Conservation (phyloP, 2,797 vertebrate species). For the Falco berigora region DNA sequence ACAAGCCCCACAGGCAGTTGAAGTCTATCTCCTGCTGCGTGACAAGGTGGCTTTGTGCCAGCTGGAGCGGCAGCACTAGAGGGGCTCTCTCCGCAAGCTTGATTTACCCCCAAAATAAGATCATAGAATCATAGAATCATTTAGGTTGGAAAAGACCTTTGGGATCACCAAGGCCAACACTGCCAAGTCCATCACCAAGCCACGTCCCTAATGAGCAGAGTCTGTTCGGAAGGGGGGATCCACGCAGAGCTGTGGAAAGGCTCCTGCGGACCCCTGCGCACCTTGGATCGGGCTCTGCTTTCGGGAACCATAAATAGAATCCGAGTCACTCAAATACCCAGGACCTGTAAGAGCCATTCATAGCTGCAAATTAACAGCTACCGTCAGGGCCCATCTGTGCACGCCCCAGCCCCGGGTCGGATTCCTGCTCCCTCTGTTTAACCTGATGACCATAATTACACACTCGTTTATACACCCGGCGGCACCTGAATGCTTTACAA, state of each 20-base stretch:
- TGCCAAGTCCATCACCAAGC: too few relatives aligned
- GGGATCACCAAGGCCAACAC: too few relatives aligned
- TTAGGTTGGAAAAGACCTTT: too few relatives aligned
- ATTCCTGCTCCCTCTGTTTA: slow-evolving; percentile 35
- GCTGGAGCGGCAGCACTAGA: accelerated
- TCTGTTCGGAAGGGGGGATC: too few relatives aligned
- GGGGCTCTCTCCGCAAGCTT: not conserved
- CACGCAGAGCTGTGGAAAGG: accelerated
- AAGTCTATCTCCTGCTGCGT: not conserved
- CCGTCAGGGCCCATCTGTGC: not conserved
- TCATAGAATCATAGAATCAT: too few relatives aligned
- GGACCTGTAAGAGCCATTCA: not conserved
- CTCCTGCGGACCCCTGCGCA: accelerated
- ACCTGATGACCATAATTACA: slow-evolving; percentile 44
- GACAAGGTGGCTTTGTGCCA: not conserved
- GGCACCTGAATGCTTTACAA: slow-evolving; percentile 51
- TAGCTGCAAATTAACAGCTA: not conserved
- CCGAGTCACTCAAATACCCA: not conserved
- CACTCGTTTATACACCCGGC: not conserved
- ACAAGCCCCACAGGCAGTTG: accelerated
- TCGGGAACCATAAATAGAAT: not conserved
- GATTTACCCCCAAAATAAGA: not conserved
- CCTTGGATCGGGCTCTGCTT: not conserved
- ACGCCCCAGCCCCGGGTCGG: not conserved
- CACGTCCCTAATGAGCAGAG: too few relatives aligned